Evolutionary conservation across 1,140 invertebrate species (phyloP).

Genomic region (Ceratina australensis): DNA sequence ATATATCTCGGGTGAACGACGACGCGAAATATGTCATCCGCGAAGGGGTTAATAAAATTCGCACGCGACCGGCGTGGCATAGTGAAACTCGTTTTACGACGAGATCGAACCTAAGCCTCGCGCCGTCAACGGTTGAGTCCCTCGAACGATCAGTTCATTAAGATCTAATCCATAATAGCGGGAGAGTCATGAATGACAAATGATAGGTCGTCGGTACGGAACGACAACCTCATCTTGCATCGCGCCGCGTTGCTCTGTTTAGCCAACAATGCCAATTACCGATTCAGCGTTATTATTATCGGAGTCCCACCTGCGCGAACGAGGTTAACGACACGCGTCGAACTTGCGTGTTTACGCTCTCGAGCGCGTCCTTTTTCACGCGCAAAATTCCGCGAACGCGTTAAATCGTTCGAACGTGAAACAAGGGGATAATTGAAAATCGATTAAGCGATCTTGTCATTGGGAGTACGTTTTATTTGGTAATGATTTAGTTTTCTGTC

Average conservation of each 20-base stretch:
- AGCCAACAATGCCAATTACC: conserved; percentile 46
- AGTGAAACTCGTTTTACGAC: neutral
- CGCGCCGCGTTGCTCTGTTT: conserved; percentile 19
- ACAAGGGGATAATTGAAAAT: neutral
- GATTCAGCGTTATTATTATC: conserved; percentile 33
- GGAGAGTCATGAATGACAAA: conserved; percentile 19
- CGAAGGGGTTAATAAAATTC: no score
- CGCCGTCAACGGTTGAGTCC: neutral
- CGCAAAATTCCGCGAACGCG: neutral
- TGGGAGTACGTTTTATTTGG: no score
- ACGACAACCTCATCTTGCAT: conserved; percentile 18
- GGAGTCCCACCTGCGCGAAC: conserved; percentile 43
- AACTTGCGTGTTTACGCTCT: neutral
- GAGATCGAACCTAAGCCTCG: neutral
- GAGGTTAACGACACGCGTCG: conserved; percentile 47
- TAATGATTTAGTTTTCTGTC: no score
- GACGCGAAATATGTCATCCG: no score
- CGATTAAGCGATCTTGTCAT: no score
- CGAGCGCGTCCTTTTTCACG: neutral
- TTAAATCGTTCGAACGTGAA: neutral
- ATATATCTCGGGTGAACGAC: no score
- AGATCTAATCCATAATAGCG: conserved; percentile 19
- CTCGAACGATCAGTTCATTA: conserved; percentile 23
- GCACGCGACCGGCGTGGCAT: no score
- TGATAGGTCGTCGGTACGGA: neutral